These are phyloP conservation scores for Platyrinchus mystaceus DNA, from an alignment of 2,797 vertebrate genomes.

Conservation along the genomic window DNA sequence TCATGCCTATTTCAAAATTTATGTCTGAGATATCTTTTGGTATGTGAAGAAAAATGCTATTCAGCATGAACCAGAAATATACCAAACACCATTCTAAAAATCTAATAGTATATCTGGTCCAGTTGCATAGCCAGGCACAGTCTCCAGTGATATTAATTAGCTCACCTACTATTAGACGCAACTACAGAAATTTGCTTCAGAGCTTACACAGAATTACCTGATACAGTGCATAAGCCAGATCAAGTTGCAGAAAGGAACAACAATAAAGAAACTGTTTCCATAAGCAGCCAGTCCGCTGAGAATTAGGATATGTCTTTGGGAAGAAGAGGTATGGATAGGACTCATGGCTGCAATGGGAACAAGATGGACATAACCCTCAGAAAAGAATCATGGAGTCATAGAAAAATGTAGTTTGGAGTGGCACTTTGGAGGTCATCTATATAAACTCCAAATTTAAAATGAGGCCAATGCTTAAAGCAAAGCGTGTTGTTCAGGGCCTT, in stretches of 20 bases:
- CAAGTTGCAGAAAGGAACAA: neutral
- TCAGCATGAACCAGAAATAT: neutral
- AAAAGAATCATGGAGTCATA: neutral
- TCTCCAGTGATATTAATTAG: neutral
- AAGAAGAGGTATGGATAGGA: neutral
- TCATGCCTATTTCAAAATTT: neutral
- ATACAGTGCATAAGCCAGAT: neutral
- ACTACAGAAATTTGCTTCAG: neutral
- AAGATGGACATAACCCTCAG: neutral
- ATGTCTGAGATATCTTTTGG: neutral
- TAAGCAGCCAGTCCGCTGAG: neutral
- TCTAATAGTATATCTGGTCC: neutral
- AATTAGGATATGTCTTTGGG: neutral
- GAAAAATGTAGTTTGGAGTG: neutral
- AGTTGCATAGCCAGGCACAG: neutral
- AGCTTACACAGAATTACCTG: neutral
- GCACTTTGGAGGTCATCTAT: neutral
- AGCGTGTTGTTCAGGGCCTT: neutral
- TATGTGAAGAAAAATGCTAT: neutral
- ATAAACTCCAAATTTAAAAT: neutral
- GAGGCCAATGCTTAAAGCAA: neutral
- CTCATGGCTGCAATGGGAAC: neutral
- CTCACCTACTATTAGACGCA: neutral
- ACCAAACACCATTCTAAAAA: neutral
- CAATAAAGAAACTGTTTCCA: neutral